Evolutionary conservation across 1,140 invertebrate genomes (phyloP), one percentile per base, ranked within the genome.

Genomic region (Hyposmocoma kahamanoa): DNA sequence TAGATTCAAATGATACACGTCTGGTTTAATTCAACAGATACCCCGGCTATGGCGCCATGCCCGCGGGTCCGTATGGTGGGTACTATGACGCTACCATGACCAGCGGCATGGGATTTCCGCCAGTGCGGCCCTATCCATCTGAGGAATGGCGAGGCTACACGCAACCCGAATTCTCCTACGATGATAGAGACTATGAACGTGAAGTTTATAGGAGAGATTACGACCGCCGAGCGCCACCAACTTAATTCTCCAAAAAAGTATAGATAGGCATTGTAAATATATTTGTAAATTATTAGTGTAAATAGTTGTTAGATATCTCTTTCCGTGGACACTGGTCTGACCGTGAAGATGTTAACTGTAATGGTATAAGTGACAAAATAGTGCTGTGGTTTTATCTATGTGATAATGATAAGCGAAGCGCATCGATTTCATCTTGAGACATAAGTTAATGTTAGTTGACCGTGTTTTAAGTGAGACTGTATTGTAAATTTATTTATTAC

Each of bases 401-500:
- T 83, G 79, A 80, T 85, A 84, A 83, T 83, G 77, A 79, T 85
- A 84, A 83, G 73, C 64, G 49, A 75, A 80, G 63, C 68, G 75
- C 72, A 69, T 72, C 59, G 62, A 67, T 67, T 67, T 55, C 49
- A 28, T 71, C 53, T 56, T 54, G 55, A 50, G 53, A 74, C 67
- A 45, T 67, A 60, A 45, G 56, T 52, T 61, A 59, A 62, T 63
- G 60, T 59, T 60, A 59, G 51, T 79, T n/a, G 67, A 78, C 66
- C 75, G 64, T 76, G 62, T 71, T 72, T 68, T 72, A 78, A 73
- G 73, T 82, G 67, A 80, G 74, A 79, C 74, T 85, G 82, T 85
- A 83, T 79, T 83, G 77, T 74, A 70, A 84, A 81, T 79, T 81
- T 78, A 83, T 85, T 85, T 85, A 85, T 85, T 84, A 60, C 74